Base-by-base conservation (phyloP, 2,113 vertebrate species). In the Maccullochella peelii region DNA sequence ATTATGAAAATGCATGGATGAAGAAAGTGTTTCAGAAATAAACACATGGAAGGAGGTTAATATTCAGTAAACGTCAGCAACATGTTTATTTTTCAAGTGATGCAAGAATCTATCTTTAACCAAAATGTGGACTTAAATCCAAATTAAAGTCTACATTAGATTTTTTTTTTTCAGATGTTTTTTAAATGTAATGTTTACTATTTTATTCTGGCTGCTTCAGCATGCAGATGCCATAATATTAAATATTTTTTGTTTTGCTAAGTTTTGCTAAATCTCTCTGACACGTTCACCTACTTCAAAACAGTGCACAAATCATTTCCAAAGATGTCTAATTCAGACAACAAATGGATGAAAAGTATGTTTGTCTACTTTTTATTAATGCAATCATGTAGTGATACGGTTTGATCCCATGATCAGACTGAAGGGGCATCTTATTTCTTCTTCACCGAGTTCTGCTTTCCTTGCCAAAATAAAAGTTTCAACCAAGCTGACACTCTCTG, bases 391-490 rank as follows among this genome's bases (percentile, higher is more conserved):
- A 33, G 25, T 16, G 54, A 61, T 11, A 50, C 14, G 27, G 23
- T 47, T n/a, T 27, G 50, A 63, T 25, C 4, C 23, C 5, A 14
- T 42, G 42, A 72, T 74, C 55, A 62, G 42, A 40, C 27, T 33
- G 11, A n/a, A 20, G 11, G 61, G 21, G 2, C 10, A 10, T 27
- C 18, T 25, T 25, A n/a, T 36, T 42, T 57, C 3, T 36, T n/a
- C 54, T 73, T 21, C 23, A 30, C 12, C 25, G n/a, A 25, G 42
- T 47, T 63, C 21, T 47, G 52, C 23, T 73, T 73, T 78, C 21
- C 76, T 49, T 44, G 33, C 1, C 18, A 85, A 75, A 85, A 23
- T 23, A 63, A 79, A 68, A 59, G 27, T 23, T 40, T 66, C 27
- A 50, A 12, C 49, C 21, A 21, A 27, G 36, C 38, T 49, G 50